These are phyloP conservation scores for Pangasius macronema DNA, from an alignment of 2,797 vertebrate species.

Conservation along the genomic window DNA sequence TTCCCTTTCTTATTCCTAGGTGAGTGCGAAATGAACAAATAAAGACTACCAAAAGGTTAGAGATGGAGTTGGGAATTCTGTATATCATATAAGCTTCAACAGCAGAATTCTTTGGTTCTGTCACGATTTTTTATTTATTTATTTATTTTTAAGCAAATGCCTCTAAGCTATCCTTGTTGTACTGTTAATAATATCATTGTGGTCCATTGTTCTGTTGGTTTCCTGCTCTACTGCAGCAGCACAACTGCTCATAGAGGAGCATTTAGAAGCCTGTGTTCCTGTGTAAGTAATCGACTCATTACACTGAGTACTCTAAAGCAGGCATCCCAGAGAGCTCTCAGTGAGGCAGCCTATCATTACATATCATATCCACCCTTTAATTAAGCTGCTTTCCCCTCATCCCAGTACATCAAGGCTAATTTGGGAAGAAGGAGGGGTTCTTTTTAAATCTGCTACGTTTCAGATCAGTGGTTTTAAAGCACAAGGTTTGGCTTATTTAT, in stretches of 20 bases:
- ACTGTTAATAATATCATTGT: not conserved
- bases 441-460: conserved; percentile 20
- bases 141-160: not conserved
- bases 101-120: not conserved
- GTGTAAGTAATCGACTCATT: conserved; percentile 50
- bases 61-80: not conserved
- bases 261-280: conserved; percentile 22
- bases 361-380: conserved; percentile 50
- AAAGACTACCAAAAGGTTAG: not conserved
- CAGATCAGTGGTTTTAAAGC: not conserved
- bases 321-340: conserved; percentile 28
- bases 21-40: not conserved
- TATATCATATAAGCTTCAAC: not conserved
- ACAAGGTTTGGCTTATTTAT: not conserved
- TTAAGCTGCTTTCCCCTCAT: conserved; percentile 31
- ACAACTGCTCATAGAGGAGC: conserved; percentile 7
- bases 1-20: not conserved
- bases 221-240: conserved; percentile 24
- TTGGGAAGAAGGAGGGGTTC: conserved; percentile 5
- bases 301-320: conserved; percentile 33
- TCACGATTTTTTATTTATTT: not conserved
- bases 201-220: not conserved
- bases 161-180: not conserved
- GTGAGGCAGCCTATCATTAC: conserved; percentile 38
- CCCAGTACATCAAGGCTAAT: conserved; percentile 38